phyloP scores from a whole-genome alignment of 30 jellyfish, hydroid and myxozoan species.

The Morbakka virulenta region DNA sequence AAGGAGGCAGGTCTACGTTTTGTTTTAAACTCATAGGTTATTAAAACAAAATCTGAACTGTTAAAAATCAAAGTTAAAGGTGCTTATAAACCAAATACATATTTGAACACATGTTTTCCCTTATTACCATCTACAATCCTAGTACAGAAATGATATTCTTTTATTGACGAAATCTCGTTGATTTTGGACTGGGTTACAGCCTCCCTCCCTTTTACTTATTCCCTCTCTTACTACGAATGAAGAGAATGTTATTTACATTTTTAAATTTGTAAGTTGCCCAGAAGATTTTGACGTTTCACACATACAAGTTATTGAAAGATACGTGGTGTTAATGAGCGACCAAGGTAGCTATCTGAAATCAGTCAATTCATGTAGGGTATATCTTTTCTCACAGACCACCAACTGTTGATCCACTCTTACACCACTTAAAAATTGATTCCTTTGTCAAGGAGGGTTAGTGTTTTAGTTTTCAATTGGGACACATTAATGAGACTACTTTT shows the following conservation, averaged over 20 bases:
- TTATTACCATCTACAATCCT: neutral
- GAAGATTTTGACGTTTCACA: neutral
- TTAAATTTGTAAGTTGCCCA: neutral
- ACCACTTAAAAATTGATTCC: neutral
- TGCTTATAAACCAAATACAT: neutral
- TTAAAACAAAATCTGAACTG: neutral
- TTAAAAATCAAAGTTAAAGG: neutral
- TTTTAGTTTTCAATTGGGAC: neutral
- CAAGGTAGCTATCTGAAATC: neutral
- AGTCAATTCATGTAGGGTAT: neutral
- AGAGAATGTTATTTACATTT: no score
- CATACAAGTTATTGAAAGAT: no score
- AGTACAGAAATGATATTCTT: neutral
- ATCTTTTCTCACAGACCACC: neutral
- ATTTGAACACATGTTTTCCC: neutral
- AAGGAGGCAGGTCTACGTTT: neutral
- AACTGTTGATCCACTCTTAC: neutral
- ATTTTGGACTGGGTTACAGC: neutral
- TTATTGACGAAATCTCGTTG: neutral
- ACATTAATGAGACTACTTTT: neutral
- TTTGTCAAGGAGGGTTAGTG: neutral
- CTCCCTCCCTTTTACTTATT: no score
- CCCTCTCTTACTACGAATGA: no score
- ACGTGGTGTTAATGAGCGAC: neutral
- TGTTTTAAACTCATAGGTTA: no score